Base-by-base conservation (phyloP, 2,113 vertebrate species). In the Sardina pilchardus region DNA sequence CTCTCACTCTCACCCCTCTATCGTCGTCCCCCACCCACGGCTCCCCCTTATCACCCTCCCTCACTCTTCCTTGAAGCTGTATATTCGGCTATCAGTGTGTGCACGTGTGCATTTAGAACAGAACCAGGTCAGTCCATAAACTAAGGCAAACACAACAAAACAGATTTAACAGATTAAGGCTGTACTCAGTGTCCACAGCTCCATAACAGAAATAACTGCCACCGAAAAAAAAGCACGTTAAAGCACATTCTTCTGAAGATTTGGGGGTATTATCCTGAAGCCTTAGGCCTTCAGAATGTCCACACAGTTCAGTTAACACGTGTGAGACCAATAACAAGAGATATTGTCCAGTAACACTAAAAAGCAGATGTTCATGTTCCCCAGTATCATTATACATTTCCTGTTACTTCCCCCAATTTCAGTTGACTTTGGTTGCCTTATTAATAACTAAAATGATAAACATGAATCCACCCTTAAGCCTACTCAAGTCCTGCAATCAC, bases 301-400 rank as follows among this genome's bases (percentile, higher is more conserved):
- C 14, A 16, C 53, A 78, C 16, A 34, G 26, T 36, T 2, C 14
- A 36, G 26, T 30, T 30, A 17, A 5, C 26, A 78, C 30, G 17
- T 34, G 36, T 78, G 26, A 75, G 10, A 42, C 42, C 43, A 50
- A 83, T 19, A 8, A 34, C 16, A 71, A 8, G 0, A 47, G 21
- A 50, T 19, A 85, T 85, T 17, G 89, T 82, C 82, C 89, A 87
- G 90, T 47, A 83, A 34, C 24, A 56, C 42, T 80, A 86, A 84
- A 87, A 24, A 48, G 82, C 8, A 17, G 30, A 21, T 4, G 39
- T 42, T 4, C 39, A 42, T 42, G 39, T 42, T 42, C 39, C 39
- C 39, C 39, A 42, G 39, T 42, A 42, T 42, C 39, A 42, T 4
- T 42, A 4, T 50, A 14, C 48, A 50, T 59, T 24, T 59, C 19